Evolutionary conservation across 1,140 invertebrate species (phyloP).

Genomic region (Heliconius congener): DNA sequence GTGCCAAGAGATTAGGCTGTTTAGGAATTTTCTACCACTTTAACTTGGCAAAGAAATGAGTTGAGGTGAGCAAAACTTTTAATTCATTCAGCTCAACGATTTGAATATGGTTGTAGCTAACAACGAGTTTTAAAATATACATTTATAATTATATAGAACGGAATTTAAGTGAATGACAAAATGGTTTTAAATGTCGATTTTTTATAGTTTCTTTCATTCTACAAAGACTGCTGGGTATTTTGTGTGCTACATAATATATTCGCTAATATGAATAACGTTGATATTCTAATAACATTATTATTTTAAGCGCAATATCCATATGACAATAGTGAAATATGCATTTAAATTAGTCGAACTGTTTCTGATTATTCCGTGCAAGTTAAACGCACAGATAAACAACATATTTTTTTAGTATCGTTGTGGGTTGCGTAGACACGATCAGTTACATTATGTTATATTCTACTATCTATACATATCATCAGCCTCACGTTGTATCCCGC

Average conservation of each 20-base stretch:
- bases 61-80: constrained; percentile 26
- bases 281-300: too few species aligned
- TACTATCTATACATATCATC: too few species aligned
- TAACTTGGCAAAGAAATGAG: constrained; percentile 21
- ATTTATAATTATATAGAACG: constrained; percentile 15
- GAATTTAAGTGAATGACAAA: constrained; percentile 23
- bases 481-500: too few species aligned
- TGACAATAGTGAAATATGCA: too few species aligned
- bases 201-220: constrained; percentile 5
- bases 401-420: too few species aligned
- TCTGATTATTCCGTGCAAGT: too few species aligned
- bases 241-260: neutral
- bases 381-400: too few species aligned
- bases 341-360: too few species aligned
- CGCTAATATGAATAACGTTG: too few species aligned
- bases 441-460: too few species aligned
- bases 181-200: constrained; percentile 20
- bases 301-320: too few species aligned
- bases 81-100: constrained; percentile 22
- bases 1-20: constrained; percentile 19
- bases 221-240: neutral
- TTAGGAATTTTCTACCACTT: constrained; percentile 12
- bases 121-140: constrained; percentile 2
- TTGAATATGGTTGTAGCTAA: constrained; percentile 5
- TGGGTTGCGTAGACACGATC: too few species aligned